A percentile compares a stretch with the other conserved stretches of the same genome.
These are phyloP conservation scores for Dasysyrphus tricinctus DNA, from an alignment of 2,888 invertebrate species.

Conservation along the genomic window DNA sequence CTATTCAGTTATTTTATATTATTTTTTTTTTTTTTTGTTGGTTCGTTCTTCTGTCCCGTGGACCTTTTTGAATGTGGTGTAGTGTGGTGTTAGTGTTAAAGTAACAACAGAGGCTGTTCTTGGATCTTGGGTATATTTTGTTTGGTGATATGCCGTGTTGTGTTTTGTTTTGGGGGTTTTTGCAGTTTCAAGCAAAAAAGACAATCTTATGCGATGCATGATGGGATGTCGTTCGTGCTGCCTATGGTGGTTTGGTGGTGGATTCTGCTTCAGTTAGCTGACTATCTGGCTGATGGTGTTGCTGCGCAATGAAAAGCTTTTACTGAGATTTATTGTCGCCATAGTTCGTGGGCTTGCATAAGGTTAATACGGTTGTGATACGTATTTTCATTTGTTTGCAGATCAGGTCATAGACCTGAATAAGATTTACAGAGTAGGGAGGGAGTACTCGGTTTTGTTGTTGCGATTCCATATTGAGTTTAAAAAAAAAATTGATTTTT, in stretches of 20 bases:
- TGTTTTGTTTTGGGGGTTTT: conserved; percentile 63
- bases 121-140: conserved; percentile 27
- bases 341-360: conserved; percentile 75
- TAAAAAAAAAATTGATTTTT: too few species aligned
- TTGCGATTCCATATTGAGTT: conserved; percentile 55
- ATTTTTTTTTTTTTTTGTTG: not conserved
- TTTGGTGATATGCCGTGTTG: conserved; percentile 11
- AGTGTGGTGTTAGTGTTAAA: conserved; percentile 23
- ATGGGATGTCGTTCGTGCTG: conserved; percentile 28
- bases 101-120: conserved; percentile 28
- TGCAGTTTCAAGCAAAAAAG: conserved; percentile 24
- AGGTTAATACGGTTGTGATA: conserved; percentile 73
- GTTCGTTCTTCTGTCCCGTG: conserved; percentile 10
- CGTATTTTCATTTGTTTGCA: conserved; percentile 73
- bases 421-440: conserved; percentile 15
- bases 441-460: conserved; percentile 2
- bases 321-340: conserved; percentile 75
- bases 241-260: conserved; percentile 10
- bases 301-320: conserved; percentile 71
- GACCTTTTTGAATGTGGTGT: conserved; percentile 56
- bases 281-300: conserved; percentile 43
- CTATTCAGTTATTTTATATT: conserved; percentile 72
- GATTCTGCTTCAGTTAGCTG: conserved; percentile 2
- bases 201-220: conserved; percentile 49
- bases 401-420: conserved; percentile 72